Percentiles rank a stretch among this genome's conserved stretches.
phyloP scores from a whole-genome alignment of 2,113 vertebrate genomes.

The Aphyosemion australe region DNA sequence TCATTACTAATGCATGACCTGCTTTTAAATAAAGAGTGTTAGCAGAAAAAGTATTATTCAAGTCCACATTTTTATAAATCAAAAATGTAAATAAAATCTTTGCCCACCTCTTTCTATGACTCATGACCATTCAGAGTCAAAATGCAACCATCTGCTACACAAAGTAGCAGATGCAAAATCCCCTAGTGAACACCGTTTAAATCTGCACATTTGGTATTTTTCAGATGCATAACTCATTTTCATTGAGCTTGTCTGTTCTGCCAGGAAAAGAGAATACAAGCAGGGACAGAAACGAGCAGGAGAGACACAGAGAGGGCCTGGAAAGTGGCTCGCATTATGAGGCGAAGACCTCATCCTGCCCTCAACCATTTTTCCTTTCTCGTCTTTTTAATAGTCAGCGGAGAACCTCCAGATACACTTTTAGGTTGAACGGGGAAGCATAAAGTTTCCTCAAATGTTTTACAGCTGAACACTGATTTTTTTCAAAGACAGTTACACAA shows the following conservation, averaged over 20 bases:
- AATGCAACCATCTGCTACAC: no score
- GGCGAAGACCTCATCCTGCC: slow-evolving; percentile 72
- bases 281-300: slow-evolving; percentile 25
- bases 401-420: slow-evolving; percentile 75
- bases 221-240: slow-evolving; percentile 60
- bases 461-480: slow-evolving; percentile 73
- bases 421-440: slow-evolving; percentile 69
- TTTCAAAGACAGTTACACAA: slow-evolving; percentile 30
- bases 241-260: slow-evolving; percentile 49
- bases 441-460: slow-evolving; percentile 78
- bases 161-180: slow-evolving; percentile 8
- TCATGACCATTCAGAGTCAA: slow-evolving; percentile 5
- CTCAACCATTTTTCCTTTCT: slow-evolving; percentile 74
- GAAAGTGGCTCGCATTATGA: slow-evolving; percentile 49
- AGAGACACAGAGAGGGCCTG: slow-evolving; percentile 52
- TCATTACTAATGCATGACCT: no score
- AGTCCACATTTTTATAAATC: no score
- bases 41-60: no score
- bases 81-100: background rate
- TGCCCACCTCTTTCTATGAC: background rate
- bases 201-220: slow-evolving; percentile 52
- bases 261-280: slow-evolving; percentile 24
- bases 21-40: no score
- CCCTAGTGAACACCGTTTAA: slow-evolving; percentile 27
- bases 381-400: slow-evolving; percentile 67